A percentile compares a stretch with the other conserved stretches of the same genome.
Evolutionary conservation across 2,113 vertebrate species (phyloP).

Genomic region (Bothrops jararaca): DNA sequence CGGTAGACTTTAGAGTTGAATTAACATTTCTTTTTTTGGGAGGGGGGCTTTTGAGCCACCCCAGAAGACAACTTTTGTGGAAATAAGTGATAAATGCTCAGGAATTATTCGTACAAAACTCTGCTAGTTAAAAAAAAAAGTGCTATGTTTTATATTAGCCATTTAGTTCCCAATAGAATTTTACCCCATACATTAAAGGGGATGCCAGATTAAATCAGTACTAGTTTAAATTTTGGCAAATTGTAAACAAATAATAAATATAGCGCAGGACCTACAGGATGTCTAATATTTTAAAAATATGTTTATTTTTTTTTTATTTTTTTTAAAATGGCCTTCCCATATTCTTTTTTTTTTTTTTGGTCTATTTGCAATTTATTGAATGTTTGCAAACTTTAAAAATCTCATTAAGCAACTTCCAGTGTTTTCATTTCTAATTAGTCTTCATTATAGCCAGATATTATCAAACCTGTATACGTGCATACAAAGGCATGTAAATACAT

Average conservation of each 20-base stretch:
- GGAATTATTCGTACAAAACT: neutral
- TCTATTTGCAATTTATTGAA: neutral
- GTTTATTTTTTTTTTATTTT: neutral
- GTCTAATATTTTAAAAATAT: neutral
- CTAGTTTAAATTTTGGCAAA: neutral
- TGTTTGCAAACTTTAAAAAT: neutral
- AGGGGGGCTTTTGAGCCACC: neutral
- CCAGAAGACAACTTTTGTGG: neutral
- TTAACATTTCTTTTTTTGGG: neutral
- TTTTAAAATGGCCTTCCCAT: neutral
- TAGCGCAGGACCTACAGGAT: neutral
- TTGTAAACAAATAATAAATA: neutral
- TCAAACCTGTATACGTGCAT: neutral
- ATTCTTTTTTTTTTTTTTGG: neutral
- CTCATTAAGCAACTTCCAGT: neutral
- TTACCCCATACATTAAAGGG: neutral
- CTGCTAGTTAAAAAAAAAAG: neutral
- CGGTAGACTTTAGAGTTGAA: neutral
- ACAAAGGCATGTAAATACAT: neutral
- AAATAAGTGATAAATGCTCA: neutral
- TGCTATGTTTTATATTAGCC: neutral
- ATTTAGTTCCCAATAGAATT: slow-evolving; percentile 1
- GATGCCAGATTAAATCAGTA: neutral
- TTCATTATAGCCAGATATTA: neutral
- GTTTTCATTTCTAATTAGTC: neutral